These are phyloP conservation scores for Salvelinus fontinalis DNA, from an alignment of 2,113 vertebrate species.

Conservation along the genomic window DNA sequence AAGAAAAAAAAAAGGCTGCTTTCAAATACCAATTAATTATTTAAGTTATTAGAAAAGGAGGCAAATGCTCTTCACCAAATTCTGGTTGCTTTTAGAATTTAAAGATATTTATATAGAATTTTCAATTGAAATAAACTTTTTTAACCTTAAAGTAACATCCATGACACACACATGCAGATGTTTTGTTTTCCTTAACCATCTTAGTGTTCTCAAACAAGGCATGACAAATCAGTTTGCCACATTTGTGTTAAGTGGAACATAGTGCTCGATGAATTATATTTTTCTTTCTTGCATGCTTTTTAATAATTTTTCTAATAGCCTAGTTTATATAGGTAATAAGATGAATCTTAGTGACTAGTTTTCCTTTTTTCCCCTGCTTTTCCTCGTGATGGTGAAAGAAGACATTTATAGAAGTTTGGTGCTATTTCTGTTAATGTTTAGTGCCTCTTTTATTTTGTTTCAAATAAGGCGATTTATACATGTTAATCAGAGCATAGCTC, in stretches of 20 bases:
- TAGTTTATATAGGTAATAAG: conserved; percentile 25
- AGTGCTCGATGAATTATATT: conserved; percentile 15
- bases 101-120: conserved; percentile 46
- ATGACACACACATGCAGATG: too few relatives aligned
- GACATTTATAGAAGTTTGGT: too few relatives aligned
- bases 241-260: conserved; percentile 34
- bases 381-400: neutral
- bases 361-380: conserved; percentile 16
- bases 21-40: neutral
- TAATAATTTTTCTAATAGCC: conserved; percentile 15
- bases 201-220: conserved; percentile 24
- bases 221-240: conserved; percentile 63
- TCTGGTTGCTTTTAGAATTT: conserved; percentile 33
- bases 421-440: neutral
- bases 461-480: conserved; percentile 23
- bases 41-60: neutral
- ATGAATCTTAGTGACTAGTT: neutral
- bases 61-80: neutral
- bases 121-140: neutral
- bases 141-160: neutral
- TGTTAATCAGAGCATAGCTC: too few relatives aligned
- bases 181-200: too few relatives aligned
- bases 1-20: neutral
- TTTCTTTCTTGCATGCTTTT: conserved; percentile 31
- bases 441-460: conserved; percentile 33